Percentiles rank a stretch among this genome's conserved stretches.
Conservation (phyloP, 2,888 invertebrate species). For the Aleiodes testaceus region DNA sequence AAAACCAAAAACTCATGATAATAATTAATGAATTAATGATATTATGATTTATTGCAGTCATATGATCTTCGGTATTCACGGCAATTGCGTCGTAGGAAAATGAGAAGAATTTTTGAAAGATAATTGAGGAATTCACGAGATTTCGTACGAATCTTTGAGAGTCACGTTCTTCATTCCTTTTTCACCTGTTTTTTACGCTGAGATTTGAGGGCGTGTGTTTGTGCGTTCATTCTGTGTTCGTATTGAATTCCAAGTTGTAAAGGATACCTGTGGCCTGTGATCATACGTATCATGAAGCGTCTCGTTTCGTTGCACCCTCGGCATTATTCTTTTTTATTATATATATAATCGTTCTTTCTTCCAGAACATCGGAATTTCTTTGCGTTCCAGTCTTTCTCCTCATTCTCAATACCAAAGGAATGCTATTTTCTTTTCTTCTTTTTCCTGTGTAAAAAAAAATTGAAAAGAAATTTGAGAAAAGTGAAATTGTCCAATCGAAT, state of each 20-base stretch:
- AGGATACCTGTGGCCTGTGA: not conserved
- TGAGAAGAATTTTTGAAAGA: not conserved
- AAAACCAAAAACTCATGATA: not conserved
- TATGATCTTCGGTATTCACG: conserved; percentile 8
- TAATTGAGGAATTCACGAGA: not conserved
- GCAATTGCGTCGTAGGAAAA: conserved; percentile 2
- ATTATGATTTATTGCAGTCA: not conserved
- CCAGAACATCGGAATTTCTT: conserved; percentile 35
- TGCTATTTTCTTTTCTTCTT: not conserved
- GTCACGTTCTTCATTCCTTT: not conserved
- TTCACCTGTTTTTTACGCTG: not conserved
- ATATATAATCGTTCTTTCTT: conserved; percentile 2
- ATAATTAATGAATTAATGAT: not conserved
- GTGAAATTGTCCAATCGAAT: conserved; percentile 12
- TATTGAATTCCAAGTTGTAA: not conserved
- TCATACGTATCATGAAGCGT: conserved; percentile 31
- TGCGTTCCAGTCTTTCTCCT: no score
- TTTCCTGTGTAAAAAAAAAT: no score
- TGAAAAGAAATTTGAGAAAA: conserved; percentile 6
- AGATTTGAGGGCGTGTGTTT: not conserved
- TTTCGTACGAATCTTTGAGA: not conserved
- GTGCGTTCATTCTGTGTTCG: not conserved
- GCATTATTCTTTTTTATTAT: not conserved
- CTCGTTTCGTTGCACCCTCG: conserved; percentile 32
- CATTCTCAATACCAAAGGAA: not conserved